Percentiles rank a stretch among this genome's conserved stretches.
These are phyloP conservation scores for Catamblyrhynchus diadema DNA, from an alignment of 2,797 vertebrate genomes.

Conservation along the genomic window DNA sequence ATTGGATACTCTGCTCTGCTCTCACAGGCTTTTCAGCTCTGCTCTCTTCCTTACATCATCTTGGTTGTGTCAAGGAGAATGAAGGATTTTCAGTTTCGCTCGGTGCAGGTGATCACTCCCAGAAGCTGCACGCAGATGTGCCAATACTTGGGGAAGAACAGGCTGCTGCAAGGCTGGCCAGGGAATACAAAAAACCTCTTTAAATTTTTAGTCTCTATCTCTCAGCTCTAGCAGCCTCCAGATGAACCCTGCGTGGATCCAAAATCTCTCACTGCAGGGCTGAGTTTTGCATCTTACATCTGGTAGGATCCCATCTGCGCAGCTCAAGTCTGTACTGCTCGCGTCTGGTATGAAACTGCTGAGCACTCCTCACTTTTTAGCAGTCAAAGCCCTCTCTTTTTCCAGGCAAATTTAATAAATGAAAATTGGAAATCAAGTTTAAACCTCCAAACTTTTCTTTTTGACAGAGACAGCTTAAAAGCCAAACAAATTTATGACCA, in stretches of 20 bases:
- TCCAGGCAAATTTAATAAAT: neutral
- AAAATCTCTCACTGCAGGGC: neutral
- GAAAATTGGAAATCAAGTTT: neutral
- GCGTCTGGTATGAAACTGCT: neutral
- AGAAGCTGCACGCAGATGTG: neutral
- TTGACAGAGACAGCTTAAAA: neutral
- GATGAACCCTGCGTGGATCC: neutral
- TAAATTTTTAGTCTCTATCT: neutral
- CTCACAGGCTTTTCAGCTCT: constrained; percentile 26
- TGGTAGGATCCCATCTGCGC: neutral
- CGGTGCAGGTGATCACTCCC: neutral
- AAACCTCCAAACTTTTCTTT: neutral
- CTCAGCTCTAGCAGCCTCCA: neutral
- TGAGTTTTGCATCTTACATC: neutral
- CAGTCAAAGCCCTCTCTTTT: neutral
- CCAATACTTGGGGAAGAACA: neutral
- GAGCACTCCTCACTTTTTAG: neutral
- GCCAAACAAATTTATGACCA: neutral
- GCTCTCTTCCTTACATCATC: constrained; percentile 2
- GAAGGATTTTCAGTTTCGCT: constrained; percentile 35
- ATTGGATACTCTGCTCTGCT: neutral
- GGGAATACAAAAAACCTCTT: neutral
- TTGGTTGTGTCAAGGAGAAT: constrained; percentile 60
- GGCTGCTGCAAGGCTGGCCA: neutral
- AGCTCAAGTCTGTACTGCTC: neutral